These are phyloP conservation scores for Polietes domitor DNA, from an alignment of 2,888 invertebrate species.

Conservation along the genomic window DNA sequence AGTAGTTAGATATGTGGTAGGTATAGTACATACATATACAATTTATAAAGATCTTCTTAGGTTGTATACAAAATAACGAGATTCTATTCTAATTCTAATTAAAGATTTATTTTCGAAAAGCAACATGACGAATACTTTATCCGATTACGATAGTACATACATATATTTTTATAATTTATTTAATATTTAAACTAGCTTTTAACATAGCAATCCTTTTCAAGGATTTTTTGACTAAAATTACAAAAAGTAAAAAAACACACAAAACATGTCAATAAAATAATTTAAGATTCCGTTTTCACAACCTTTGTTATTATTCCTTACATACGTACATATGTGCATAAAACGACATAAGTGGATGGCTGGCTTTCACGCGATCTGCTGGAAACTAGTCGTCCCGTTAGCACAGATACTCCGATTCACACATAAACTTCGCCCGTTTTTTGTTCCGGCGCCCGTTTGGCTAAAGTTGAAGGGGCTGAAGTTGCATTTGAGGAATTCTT, in stretches of 20 bases:
- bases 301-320: slow-evolving; percentile 48
- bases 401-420: slow-evolving; percentile 61
- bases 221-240: slow-evolving; percentile 41
- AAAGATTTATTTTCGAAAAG: background rate
- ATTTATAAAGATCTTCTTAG: slow-evolving; percentile 4
- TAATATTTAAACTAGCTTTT: slow-evolving; percentile 23
- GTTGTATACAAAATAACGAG: slow-evolving; percentile 25
- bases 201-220: slow-evolving; percentile 40
- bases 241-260: slow-evolving; percentile 4
- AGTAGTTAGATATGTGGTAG: background rate
- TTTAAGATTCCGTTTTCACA: slow-evolving; percentile 66
- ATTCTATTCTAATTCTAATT: background rate
- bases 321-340: too few species aligned
- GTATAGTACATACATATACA: slow-evolving; percentile 10
- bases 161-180: background rate
- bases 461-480: slow-evolving; percentile 79
- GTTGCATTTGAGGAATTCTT: slow-evolving; percentile 68
- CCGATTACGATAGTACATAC: background rate
- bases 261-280: slow-evolving; percentile 44
- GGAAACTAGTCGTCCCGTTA: slow-evolving; percentile 16
- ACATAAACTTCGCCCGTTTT: slow-evolving; percentile 80
- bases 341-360: slow-evolving; percentile 48
- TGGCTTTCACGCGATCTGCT: slow-evolving; percentile 44
- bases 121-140: background rate
- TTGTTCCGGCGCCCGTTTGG: slow-evolving; percentile 78